Percentiles rank a stretch among this genome's conserved stretches.
Conservation (phyloP, 1,140 invertebrate genomes). For the Monochamus saltuarius region DNA sequence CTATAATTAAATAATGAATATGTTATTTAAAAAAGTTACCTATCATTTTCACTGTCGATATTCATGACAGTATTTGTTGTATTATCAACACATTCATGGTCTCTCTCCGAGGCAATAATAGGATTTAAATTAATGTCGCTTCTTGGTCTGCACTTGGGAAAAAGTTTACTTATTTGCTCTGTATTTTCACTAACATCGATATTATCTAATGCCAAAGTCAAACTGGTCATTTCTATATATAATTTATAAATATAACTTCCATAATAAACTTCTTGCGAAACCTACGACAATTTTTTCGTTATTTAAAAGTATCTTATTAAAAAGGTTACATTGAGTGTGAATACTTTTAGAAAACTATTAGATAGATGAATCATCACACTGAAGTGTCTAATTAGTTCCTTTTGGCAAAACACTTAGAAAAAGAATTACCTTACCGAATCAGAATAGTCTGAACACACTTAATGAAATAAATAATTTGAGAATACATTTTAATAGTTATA, state of each 20-base stretch:
- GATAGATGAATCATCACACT: conserved; percentile 16
- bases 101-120: conserved; percentile 48
- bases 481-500: too few relatives aligned
- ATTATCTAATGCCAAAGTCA: conserved; percentile 55
- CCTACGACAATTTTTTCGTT: conserved; percentile 16
- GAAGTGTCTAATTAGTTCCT: conserved; percentile 21
- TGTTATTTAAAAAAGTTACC: conserved; percentile 35
- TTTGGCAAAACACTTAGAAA: conserved; percentile 9
- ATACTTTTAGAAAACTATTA: too few relatives aligned
- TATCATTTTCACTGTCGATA: conserved; percentile 53
- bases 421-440: neutral
- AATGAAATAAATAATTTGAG: too few relatives aligned
- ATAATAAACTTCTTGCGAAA: conserved; percentile 27
- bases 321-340: too few relatives aligned
- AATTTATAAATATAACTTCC: conserved; percentile 35
- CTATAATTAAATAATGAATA: too few relatives aligned
- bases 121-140: conserved; percentile 62
- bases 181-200: conserved; percentile 56
- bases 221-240: conserved; percentile 53
- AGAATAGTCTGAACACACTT: too few relatives aligned
- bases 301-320: too few relatives aligned
- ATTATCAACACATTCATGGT: conserved; percentile 51
- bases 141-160: conserved; percentile 78
- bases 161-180: conserved; percentile 77
- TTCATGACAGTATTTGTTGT: conserved; percentile 47